Percentiles rank a stretch among this genome's conserved stretches.
Evolutionary conservation across 2,888 invertebrate genomes (phyloP).

Genomic region (Acholoe squamosa): DNA sequence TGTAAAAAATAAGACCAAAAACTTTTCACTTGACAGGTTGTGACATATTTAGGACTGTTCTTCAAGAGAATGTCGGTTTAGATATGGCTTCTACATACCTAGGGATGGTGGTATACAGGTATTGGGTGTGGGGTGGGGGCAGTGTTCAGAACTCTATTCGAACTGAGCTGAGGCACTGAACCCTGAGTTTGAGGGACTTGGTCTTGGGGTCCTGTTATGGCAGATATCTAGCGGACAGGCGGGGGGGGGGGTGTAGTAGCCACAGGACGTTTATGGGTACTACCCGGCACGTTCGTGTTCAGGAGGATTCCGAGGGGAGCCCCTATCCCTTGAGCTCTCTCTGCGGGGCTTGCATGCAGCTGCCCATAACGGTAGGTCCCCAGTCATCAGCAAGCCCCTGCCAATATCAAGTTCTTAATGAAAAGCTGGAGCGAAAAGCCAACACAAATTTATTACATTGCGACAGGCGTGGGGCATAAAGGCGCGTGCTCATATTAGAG

Average conservation of each 20-base stretch:
- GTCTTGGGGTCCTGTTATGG: neutral
- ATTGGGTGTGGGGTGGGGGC: neutral
- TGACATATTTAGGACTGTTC: neutral
- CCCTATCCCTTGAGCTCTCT: neutral
- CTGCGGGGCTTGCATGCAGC: conserved; percentile 19
- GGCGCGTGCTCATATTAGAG: conserved; percentile 44
- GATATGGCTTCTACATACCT: neutral
- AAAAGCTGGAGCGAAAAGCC: conserved; percentile 49
- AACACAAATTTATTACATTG: conserved; percentile 57
- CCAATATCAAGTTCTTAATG: conserved; percentile 55
- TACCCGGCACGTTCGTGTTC: too few species aligned
- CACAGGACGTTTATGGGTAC: neutral
- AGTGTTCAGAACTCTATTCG: neutral
- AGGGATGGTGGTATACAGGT: too few species aligned
- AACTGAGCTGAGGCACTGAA: neutral
- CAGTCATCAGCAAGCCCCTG: conserved; percentile 30
- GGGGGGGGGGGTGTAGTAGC: neutral
- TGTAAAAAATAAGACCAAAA: neutral
- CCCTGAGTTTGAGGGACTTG: neutral
- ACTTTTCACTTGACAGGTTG: neutral
- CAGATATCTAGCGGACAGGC: neutral
- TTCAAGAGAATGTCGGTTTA: neutral
- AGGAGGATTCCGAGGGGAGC: neutral
- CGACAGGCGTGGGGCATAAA: conserved; percentile 48
- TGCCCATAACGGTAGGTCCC: neutral